A percentile compares a stretch with the other conserved stretches of the same genome.
Conservation (phyloP, 2,113 vertebrate genomes). For the Penelope pileata region DNA sequence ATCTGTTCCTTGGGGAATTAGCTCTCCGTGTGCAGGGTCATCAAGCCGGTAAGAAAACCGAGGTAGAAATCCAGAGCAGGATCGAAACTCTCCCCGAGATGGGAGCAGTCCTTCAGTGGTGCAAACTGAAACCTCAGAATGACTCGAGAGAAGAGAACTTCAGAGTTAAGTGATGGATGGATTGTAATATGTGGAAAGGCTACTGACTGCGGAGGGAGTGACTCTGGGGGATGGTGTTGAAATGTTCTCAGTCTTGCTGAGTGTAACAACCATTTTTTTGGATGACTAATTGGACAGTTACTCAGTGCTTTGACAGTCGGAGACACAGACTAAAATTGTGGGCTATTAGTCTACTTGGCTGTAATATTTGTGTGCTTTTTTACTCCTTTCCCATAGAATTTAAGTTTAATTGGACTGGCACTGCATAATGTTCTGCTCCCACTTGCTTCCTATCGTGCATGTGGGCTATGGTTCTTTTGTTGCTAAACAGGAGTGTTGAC, state of each 20-base stretch:
- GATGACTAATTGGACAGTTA: conserved; percentile 68
- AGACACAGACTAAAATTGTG: conserved; percentile 56
- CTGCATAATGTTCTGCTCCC: conserved; percentile 62
- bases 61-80: not conserved
- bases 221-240: conserved; percentile 34
- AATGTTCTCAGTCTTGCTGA: not conserved
- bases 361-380: conserved; percentile 60
- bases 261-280: conserved; percentile 39
- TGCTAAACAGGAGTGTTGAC: conserved; percentile 36
- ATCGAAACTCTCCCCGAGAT: not conserved
- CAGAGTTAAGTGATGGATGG: not conserved
- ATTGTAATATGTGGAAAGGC: not conserved
- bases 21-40: not conserved
- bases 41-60: not conserved
- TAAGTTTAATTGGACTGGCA: conserved; percentile 63
- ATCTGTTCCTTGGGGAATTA: not conserved
- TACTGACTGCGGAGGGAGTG: not conserved
- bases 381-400: conserved; percentile 52
- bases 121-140: not conserved
- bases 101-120: not conserved
- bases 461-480: conserved; percentile 39
- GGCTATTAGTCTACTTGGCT: conserved; percentile 67
- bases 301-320: conserved; percentile 64
- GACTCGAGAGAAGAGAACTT: not conserved
- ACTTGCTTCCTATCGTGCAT: conserved; percentile 57